Conservation (phyloP, 1,140 invertebrate species). For the Coenobita brevimanus region DNA sequence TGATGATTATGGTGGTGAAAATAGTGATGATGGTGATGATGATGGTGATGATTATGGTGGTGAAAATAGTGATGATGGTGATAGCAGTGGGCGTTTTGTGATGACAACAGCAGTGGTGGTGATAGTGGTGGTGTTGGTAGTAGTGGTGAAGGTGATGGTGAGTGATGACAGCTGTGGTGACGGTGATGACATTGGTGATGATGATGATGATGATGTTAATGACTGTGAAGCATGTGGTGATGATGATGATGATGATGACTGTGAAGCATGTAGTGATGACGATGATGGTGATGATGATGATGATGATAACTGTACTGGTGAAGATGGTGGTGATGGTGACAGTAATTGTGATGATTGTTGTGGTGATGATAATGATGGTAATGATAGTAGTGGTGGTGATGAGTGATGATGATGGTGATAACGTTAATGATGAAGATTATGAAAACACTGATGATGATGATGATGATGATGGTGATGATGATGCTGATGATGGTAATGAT, state of each 20-base stretch:
- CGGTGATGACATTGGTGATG: background rate
- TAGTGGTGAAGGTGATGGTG: background rate
- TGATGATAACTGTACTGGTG: too few species aligned
- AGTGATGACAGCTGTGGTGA: background rate
- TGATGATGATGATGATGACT: background rate
- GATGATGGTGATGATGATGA: too few species aligned
- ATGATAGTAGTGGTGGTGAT: background rate
- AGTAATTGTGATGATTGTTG: too few species aligned
- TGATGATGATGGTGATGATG: background rate
- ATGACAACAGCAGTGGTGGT: too few species aligned
- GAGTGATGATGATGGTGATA: background rate
- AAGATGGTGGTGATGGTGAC: too few species aligned
- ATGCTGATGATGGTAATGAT: background rate
- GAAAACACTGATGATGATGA: background rate
- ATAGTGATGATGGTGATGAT: background rate
- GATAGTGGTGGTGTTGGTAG: background rate
- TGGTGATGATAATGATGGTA: background rate
- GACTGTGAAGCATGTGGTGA: background rate
- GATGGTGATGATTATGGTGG: background rate
- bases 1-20: background rate
- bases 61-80: too few species aligned
- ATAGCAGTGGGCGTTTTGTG: too few species aligned
- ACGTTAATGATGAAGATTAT: too few species aligned
- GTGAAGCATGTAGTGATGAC: too few species aligned
- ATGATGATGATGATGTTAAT: background rate